Percentiles rank a stretch among this genome's conserved stretches.
These are phyloP conservation scores for Haemorhous mexicanus DNA, from an alignment of 2,113 vertebrate genomes.

Conservation along the genomic window DNA sequence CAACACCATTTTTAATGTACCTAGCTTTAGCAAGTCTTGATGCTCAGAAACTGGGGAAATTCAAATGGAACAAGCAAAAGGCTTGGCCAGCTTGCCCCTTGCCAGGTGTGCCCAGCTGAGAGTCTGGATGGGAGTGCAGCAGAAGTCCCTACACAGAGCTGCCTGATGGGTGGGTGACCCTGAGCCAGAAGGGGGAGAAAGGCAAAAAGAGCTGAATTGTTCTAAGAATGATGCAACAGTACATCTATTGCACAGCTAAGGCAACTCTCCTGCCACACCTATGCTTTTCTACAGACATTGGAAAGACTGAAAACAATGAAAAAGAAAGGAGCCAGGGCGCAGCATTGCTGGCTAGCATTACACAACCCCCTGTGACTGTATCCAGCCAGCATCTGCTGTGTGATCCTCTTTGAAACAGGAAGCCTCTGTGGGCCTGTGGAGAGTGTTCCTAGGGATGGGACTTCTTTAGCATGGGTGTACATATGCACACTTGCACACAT, in stretches of 20 bases:
- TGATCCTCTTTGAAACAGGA: background rate
- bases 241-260: background rate
- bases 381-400: background rate
- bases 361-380: background rate
- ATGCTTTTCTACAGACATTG: background rate
- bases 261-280: background rate
- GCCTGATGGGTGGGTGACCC: background rate
- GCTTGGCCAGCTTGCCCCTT: background rate
- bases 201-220: background rate
- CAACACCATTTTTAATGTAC: background rate
- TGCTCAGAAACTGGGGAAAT: background rate
- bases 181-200: background rate
- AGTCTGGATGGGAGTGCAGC: background rate
- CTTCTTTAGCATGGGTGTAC: background rate
- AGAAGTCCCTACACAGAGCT: background rate
- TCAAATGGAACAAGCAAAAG: background rate
- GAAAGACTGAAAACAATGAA: background rate
- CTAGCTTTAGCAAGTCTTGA: background rate
- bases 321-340: background rate
- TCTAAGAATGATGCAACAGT: background rate
- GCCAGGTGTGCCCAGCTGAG: accelerated
- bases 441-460: background rate
- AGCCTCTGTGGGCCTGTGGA: background rate
- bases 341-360: background rate
- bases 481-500: background rate